Conservation (phyloP, 2,888 invertebrate species). For the Polylopha cassiicola region DNA sequence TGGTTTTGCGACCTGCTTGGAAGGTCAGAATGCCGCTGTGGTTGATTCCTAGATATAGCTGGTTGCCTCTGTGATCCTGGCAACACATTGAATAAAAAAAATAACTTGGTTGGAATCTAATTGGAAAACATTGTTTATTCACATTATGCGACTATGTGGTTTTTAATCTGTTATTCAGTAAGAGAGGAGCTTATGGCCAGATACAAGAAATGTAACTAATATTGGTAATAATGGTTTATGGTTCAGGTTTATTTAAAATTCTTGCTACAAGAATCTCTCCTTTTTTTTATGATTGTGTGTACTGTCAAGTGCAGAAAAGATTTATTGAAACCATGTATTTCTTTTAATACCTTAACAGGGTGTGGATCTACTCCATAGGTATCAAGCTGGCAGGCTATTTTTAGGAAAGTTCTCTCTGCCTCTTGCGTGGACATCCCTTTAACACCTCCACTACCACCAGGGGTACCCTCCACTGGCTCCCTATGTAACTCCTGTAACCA, state of each 20-base stretch:
- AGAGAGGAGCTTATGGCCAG: too few species aligned
- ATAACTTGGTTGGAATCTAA: too few species aligned
- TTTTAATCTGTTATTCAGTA: not conserved
- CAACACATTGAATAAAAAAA: slow-evolving; percentile 23
- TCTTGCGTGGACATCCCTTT: slow-evolving; percentile 91
- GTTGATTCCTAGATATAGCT: slow-evolving; percentile 96
- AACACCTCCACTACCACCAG: slow-evolving; percentile 76
- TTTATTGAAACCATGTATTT: too few species aligned
- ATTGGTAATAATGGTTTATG: too few species aligned
- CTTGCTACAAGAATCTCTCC: too few species aligned
- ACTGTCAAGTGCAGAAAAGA: too few species aligned
- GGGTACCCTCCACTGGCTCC: slow-evolving; percentile 87
- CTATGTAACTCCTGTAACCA: slow-evolving; percentile 57
- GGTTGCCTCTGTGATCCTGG: slow-evolving; percentile 94
- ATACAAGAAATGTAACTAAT: too few species aligned
- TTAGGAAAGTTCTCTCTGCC: slow-evolving; percentile 93
- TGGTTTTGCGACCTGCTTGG: slow-evolving; percentile 93
- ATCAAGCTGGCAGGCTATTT: slow-evolving; percentile 93
- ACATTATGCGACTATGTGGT: not conserved
- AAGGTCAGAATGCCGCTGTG: slow-evolving; percentile 96
- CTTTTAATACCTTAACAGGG: slow-evolving; percentile 97
- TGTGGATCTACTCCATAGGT: slow-evolving; percentile 99
- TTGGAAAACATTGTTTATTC: too few species aligned
- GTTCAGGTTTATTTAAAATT: too few species aligned
- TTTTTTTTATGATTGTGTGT: too few species aligned